phyloP scores from a whole-genome alignment of 2,797 vertebrate genomes.

The Sciaenops ocellatus region DNA sequence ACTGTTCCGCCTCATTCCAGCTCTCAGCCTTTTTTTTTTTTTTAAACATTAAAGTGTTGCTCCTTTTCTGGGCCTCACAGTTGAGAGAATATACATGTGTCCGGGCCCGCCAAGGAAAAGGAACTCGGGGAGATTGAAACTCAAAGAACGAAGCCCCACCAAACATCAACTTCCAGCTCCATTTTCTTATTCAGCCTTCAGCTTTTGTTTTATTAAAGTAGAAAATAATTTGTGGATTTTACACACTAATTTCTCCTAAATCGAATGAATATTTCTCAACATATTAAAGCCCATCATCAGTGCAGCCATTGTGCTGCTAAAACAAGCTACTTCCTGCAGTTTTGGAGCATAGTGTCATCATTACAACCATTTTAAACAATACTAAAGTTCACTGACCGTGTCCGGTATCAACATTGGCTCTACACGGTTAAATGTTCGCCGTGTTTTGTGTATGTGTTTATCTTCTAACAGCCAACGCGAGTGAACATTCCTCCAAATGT shows the following conservation, averaged over 20 bases:
- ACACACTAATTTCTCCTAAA: too few relatives aligned
- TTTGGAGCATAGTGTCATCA: background rate
- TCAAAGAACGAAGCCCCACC: slow-evolving; percentile 11
- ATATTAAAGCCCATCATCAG: background rate
- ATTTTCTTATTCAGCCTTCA: slow-evolving; percentile 9
- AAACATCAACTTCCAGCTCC: slow-evolving; percentile 6
- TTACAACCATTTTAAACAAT: background rate
- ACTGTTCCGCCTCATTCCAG: slow-evolving; percentile 82
- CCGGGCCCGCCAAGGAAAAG: slow-evolving; percentile 40
- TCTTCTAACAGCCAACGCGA: slow-evolving; percentile 32
- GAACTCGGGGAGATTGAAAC: slow-evolving; percentile 41
- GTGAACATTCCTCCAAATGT: slow-evolving; percentile 47
- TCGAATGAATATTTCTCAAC: background rate
- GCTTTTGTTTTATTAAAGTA: background rate
- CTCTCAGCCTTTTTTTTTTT: slow-evolving; percentile 61
- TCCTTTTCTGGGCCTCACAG: slow-evolving; percentile 79
- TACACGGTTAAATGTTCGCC: slow-evolving; percentile 26
- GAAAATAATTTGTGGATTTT: background rate
- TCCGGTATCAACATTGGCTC: background rate
- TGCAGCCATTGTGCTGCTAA: background rate
- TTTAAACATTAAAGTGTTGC: slow-evolving; percentile 75
- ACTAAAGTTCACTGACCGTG: background rate
- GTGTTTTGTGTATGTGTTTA: background rate
- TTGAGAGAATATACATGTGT: slow-evolving; percentile 68
- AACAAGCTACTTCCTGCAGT: background rate